Evolutionary conservation across 2,888 invertebrate genomes (phyloP).

Genomic region (Chaitophorus viminalis): DNA sequence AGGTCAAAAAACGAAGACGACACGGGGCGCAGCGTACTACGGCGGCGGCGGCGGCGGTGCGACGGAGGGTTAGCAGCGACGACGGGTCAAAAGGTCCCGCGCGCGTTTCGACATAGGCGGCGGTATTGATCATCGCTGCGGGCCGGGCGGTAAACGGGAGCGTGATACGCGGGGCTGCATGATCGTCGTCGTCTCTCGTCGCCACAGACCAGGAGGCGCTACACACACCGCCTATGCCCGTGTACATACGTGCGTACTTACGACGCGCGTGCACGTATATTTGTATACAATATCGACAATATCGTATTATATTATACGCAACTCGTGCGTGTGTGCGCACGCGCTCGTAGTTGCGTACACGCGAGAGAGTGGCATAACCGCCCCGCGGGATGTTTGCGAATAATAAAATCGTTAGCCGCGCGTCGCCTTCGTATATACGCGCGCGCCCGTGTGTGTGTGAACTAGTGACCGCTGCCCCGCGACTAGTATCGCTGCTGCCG

Average conservation of each 20-base stretch:
- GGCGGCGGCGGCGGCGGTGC: not conserved
- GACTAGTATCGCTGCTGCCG: not conserved
- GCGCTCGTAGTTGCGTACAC: not conserved
- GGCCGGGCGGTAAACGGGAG: not conserved
- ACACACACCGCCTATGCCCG: not conserved
- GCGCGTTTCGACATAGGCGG: not conserved
- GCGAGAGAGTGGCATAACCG: not conserved
- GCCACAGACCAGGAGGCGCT: not conserved
- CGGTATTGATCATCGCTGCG: conserved; percentile 34
- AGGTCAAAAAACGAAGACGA: not conserved
- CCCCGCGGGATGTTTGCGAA: conserved; percentile 49
- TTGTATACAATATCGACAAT: too few species aligned
- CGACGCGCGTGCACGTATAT: too few species aligned
- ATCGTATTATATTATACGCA: not conserved
- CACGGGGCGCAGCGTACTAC: not conserved
- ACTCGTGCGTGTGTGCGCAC: not conserved
- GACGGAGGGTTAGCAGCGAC: not conserved
- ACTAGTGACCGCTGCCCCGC: conserved; percentile 52
- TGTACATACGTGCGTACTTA: not conserved
- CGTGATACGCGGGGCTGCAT: not conserved
- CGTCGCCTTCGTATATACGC: not conserved
- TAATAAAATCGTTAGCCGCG: conserved; percentile 60
- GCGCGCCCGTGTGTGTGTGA: too few species aligned
- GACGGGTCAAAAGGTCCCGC: conserved; percentile 21
- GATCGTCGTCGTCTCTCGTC: conserved; percentile 9